Evolutionary conservation across 2,797 vertebrate genomes (phyloP).

Genomic region (Pseudotriccus pelzelni): DNA sequence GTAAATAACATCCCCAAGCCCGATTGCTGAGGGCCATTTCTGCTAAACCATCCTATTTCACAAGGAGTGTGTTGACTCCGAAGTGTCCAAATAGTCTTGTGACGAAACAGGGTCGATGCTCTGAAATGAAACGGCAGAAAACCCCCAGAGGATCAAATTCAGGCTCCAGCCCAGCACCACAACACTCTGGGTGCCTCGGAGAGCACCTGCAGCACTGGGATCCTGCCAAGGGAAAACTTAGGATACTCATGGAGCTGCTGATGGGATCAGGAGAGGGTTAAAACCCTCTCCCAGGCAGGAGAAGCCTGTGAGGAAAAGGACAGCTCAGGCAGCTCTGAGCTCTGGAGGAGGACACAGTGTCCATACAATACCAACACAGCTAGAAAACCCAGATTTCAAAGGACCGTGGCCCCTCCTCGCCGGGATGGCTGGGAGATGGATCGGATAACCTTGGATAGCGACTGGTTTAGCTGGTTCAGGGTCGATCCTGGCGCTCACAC

Average conservation of each 20-base stretch:
- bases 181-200: rapidly evolving
- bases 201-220: rapidly evolving
- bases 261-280: no score
- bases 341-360: not conserved
- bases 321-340: not conserved
- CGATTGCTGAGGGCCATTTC: not conserved
- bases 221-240: not conserved
- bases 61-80: rapidly evolving
- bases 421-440: not conserved
- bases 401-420: not conserved
- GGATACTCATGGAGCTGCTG: not conserved
- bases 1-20: not conserved
- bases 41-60: not conserved
- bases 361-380: not conserved
- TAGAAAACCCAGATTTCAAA: not conserved
- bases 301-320: not conserved
- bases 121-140: not conserved
- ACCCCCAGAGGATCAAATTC: not conserved
- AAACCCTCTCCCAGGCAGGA: not conserved
- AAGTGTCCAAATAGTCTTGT: not conserved
- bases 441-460: rapidly evolving
- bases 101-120: rapidly evolving
- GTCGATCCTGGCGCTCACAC: rapidly evolving
- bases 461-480: not conserved
- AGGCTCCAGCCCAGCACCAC: not conserved